Conservation (phyloP, 2,113 vertebrate species). For the Syngnathus floridae region DNA sequence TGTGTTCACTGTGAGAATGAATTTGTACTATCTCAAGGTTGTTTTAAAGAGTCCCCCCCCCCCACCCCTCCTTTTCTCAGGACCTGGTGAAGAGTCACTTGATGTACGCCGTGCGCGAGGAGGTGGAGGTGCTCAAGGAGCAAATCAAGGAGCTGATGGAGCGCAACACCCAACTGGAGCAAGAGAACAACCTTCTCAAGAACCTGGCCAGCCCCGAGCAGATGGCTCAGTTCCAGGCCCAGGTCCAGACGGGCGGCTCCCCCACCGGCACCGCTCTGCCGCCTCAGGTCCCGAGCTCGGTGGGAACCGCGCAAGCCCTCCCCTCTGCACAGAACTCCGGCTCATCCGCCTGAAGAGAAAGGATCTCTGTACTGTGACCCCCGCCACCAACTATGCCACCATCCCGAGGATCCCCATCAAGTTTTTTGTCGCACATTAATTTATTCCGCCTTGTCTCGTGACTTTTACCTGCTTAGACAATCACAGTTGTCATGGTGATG, state of each 20-base stretch:
- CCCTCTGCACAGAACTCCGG: slow-evolving; percentile 47
- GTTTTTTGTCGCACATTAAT: slow-evolving; percentile 61
- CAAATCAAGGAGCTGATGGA: slow-evolving; percentile 98
- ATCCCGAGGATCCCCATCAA: slow-evolving; percentile 24
- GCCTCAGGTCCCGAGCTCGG: slow-evolving; percentile 63
- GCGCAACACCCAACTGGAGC: slow-evolving; percentile 94
- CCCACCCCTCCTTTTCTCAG: slow-evolving; percentile 71
- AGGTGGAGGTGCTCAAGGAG: slow-evolving; percentile 79
- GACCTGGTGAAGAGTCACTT: slow-evolving; percentile 87
- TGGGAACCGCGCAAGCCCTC: slow-evolving; percentile 26
- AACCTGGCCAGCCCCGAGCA: slow-evolving; percentile 93
- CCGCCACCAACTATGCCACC: slow-evolving; percentile 27
- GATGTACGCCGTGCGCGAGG: slow-evolving; percentile 96
- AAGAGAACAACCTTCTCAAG: slow-evolving; percentile 94
- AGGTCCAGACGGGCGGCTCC: slow-evolving; percentile 85
- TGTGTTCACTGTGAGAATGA: neutral
- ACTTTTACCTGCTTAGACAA: slow-evolving; percentile 60
- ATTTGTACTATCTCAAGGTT: neutral
- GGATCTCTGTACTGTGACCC: slow-evolving; percentile 55
- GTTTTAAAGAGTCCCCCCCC: slow-evolving; percentile 17
- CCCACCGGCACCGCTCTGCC: slow-evolving; percentile 70
- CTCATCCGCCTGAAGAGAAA: slow-evolving; percentile 45
- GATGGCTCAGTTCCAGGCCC: slow-evolving; percentile 93
- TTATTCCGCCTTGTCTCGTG: slow-evolving; percentile 35
- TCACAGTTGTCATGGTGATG: slow-evolving; percentile 28